Base-by-base conservation (phyloP, 2,888 invertebrate species). In the Tinea trinotella region DNA sequence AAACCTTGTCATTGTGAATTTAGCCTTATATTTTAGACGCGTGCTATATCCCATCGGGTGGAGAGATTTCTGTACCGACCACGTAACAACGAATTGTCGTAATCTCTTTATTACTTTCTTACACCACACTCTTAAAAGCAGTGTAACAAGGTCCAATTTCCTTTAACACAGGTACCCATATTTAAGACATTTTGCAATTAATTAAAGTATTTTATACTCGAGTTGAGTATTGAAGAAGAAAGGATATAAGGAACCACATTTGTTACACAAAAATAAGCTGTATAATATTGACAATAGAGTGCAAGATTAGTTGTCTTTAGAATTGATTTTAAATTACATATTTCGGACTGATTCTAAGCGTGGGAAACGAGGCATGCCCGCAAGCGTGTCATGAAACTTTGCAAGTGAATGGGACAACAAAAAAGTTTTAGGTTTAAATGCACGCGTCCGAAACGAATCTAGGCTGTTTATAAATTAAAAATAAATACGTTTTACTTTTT, bases 321-420 rank as follows among this genome's bases (percentile, higher is more conserved):
- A 46, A 17, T 10, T 15, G 13, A 40, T 40, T 15, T 15, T 15
- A 40, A 40, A 40, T 24, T 40, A 40, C n/a, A 12, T 40, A 40
- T 46, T 46, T 17, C 46, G 9, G 46, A 19, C 5, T 46, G 46
- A n/a, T 10, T 58, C 59, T 62, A 62, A 81, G 80, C 88, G 88
- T 88, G 88, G 87, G 88, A 88, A 88, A 82, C 82, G 76, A 77
- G 82, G 86, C 81, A 79, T 88, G 85, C 84, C 88, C 89, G 82
- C 87, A 81, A 89, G 89, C 89, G 82, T 88, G 87, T 88, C 71
- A 68, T 73, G 74, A 72, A 64, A 70, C 70, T 71, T 69, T 60
- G 73, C 71, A 66, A 72, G 74, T 70, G 70, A 73, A 73, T 73
- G 68, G 67, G 72, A 68, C 69, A 66, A 63, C 64, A 67, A 65